Evolutionary conservation across 2,113 vertebrate genomes (phyloP).

Genomic region (Aldabrachelys gigantea): DNA sequence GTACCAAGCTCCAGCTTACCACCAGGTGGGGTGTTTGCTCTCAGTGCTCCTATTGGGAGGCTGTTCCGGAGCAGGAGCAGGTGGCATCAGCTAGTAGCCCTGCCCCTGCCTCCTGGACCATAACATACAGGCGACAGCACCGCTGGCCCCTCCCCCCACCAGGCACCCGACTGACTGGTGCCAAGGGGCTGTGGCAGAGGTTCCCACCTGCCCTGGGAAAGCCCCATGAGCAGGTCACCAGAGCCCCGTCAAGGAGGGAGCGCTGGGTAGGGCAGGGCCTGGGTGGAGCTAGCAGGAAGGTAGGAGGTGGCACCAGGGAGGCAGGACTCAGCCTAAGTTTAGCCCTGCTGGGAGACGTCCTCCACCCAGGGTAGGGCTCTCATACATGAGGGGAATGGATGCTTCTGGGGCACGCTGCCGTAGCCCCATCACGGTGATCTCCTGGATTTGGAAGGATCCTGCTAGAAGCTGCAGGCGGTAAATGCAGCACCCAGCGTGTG

Average conservation of each 20-base stretch:
- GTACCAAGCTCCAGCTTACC: too few species aligned
- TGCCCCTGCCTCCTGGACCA: neutral
- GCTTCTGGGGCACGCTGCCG: fast-evolving
- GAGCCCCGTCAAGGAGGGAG: neutral
- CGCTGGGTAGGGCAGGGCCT: neutral
- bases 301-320: neutral
- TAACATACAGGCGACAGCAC: neutral
- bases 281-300: neutral
- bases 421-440: neutral
- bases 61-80: neutral
- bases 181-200: fast-evolving
- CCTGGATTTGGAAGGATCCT: neutral
- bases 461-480: neutral
- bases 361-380: neutral
- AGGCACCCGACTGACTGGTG: neutral
- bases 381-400: neutral
- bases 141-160: neutral
- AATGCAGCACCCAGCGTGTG: too few species aligned
- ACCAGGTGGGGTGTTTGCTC: too few species aligned
- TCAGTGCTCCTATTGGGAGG: too few species aligned
- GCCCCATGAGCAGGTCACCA: neutral
- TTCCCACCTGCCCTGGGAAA: fast-evolving
- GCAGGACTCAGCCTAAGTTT: fast-evolving
- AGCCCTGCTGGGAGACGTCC: fast-evolving
- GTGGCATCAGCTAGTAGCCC: neutral